Evolutionary conservation across 2,113 vertebrate species (phyloP), one percentile per base, ranked within the genome.

Genomic region (Atlantisia rogersi): DNA sequence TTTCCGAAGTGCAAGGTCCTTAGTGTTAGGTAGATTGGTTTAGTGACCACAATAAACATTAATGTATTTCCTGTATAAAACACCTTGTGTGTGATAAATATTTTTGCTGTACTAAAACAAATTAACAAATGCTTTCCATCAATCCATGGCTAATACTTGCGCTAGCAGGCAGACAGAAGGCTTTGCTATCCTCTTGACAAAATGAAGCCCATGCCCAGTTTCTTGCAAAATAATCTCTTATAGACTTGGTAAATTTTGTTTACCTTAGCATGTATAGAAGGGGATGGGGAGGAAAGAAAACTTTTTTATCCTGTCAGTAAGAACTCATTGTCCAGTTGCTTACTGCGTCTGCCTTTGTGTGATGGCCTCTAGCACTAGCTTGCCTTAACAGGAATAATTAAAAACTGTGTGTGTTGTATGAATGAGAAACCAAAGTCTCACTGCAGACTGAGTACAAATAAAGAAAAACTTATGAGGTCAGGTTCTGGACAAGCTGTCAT

Each of bases 151-250:
- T 74, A 88, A 50, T 79, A 77, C 44, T 81, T 86, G 60, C 82
- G 80, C 83, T 84, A 76, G 78, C 79, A 86, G 82, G 26, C 46
- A 67, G 37, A 31, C 8, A 74, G 74, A 76, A 81, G 73, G 68
- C 60, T 67, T 75, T 63, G 28, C 37, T 22, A 16, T 92, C 62
- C 31, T 71, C 60, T 63, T 50, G 56, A 73, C 85, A 85, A 88
- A 35, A 71, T 59, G 75, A 86, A 94, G 68, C 48, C 50, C 48
- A 64, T 94, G 31, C 20, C 93, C 58, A 87, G 1, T 86, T 95
- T 86, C 83, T 95, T 77, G 31, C 55, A 82, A 90, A 90, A 89
- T 62, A 73, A 63, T 90, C 40, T 92, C 74, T 92, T 68, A 53
- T 48, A 88, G 35, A 9, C 48, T 87, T 52, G 24, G 40, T 88